Evolutionary conservation across 2,113 vertebrate species (phyloP).

Genomic region (Acrocephalus kingi): DNA sequence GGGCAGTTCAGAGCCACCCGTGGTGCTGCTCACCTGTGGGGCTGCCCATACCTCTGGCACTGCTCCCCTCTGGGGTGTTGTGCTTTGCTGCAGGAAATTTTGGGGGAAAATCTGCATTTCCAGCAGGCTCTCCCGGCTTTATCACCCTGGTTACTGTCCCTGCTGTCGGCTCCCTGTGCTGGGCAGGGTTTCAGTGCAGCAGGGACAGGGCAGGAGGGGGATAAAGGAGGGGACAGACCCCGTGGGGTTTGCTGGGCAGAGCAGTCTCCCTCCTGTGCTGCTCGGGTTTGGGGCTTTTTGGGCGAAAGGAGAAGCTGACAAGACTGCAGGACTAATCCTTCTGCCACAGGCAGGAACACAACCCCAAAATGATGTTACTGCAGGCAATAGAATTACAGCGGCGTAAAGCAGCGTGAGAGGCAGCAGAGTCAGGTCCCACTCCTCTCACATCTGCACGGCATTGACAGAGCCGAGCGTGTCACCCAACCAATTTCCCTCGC

Average conservation of each 20-base stretch:
- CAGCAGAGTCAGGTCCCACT: background rate
- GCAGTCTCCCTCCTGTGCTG: background rate
- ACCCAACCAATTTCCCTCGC: background rate
- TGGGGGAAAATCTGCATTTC: background rate
- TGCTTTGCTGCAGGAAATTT: background rate
- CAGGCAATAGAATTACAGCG: background rate
- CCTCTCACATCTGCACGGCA: background rate
- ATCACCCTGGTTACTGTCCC: background rate
- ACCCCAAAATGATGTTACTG: conserved; percentile 4
- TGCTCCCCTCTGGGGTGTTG: background rate
- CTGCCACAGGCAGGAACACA: background rate
- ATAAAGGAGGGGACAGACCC: background rate
- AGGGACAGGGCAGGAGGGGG: background rate
- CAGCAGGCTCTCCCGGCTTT: background rate
- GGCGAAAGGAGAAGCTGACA: background rate
- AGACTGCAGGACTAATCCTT: conserved; percentile 21
- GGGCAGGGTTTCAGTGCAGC: background rate
- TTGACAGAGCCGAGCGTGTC: background rate
- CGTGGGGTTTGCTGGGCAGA: background rate
- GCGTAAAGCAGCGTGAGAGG: background rate
- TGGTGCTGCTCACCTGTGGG: background rate
- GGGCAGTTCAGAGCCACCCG: background rate
- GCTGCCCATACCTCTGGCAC: background rate
- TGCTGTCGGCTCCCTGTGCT: background rate
- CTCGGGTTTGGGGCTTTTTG: background rate